Percentiles rank a stretch among this genome's conserved stretches.
Evolutionary conservation across 2,113 vertebrate species (phyloP).

Genomic region (Salvelinus alpinus): DNA sequence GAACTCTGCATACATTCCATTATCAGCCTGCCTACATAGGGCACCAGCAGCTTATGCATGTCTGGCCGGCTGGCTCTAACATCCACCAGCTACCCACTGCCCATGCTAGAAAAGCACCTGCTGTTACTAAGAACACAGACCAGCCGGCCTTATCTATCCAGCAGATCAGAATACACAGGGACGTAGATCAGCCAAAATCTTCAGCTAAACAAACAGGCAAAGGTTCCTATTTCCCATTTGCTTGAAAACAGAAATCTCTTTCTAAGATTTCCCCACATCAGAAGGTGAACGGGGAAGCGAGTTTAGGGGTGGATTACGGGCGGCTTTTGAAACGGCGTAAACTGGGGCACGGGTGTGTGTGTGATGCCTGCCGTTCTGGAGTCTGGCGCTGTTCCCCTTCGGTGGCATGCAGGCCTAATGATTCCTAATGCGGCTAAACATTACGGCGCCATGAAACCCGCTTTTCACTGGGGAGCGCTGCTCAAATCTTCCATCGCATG

Average conservation of each 20-base stretch:
- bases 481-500: slow-evolving; percentile 74
- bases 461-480: slow-evolving; percentile 61
- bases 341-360: slow-evolving; percentile 49
- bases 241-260: slow-evolving; percentile 26
- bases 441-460: slow-evolving; percentile 50
- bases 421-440: slow-evolving; percentile 75
- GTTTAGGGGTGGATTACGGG: slow-evolving; percentile 60
- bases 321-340: slow-evolving; percentile 52
- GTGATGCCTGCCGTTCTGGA: no score
- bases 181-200: slow-evolving; percentile 54
- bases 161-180: slow-evolving; percentile 48
- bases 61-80: slow-evolving; percentile 41
- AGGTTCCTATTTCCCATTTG: slow-evolving; percentile 20
- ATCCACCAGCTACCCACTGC: slow-evolving; percentile 53
- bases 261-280: slow-evolving; percentile 52
- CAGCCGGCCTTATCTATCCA: slow-evolving; percentile 58
- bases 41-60: slow-evolving; percentile 38
- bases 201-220: slow-evolving; percentile 42
- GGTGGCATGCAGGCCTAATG: slow-evolving; percentile 62
- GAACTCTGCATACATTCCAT: slow-evolving; percentile 65
- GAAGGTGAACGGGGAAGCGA: slow-evolving; percentile 49
- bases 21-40: slow-evolving; percentile 48
- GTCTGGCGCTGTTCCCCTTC: slow-evolving; percentile 51
- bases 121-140: slow-evolving; percentile 49
- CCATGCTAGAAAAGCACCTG: slow-evolving; percentile 41